phyloP scores from a whole-genome alignment of 2,113 vertebrate genomes.

The Cyprinus carpio region DNA sequence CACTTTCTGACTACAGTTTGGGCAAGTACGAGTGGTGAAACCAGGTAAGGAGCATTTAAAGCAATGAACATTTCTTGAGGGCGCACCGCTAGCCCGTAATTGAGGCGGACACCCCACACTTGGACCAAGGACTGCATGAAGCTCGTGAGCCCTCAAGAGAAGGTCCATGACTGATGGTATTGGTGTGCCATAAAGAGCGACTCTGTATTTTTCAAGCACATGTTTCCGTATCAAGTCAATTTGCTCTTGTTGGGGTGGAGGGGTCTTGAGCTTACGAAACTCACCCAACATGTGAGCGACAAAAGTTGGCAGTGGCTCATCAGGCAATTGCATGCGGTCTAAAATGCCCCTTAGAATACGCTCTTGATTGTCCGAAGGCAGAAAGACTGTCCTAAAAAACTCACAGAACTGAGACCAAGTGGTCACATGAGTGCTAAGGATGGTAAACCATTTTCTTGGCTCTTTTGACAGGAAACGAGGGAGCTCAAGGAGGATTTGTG shows the following conservation, averaged over 20 bases:
- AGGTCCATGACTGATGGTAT: constrained; percentile 21
- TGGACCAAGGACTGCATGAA: constrained; percentile 31
- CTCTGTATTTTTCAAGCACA: constrained; percentile 1
- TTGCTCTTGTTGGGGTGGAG: no score
- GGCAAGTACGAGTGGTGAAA: constrained; percentile 33
- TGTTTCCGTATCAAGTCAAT: constrained; percentile 14
- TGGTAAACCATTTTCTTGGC: no score
- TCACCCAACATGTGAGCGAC: no score
- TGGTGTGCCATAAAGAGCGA: constrained; percentile 31
- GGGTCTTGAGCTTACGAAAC: no score
- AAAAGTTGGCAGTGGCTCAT: no score
- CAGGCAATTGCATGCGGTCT: background rate
- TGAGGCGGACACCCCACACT: background rate
- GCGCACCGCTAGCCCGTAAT: background rate
- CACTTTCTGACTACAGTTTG: background rate
- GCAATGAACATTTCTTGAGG: background rate
- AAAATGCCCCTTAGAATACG: background rate
- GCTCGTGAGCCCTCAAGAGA: constrained; percentile 1
- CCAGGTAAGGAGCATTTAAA: constrained; percentile 34
- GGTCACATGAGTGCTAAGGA: no score
- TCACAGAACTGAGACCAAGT: no score
- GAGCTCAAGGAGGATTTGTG: no score
- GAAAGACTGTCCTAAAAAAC: background rate
- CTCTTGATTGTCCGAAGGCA: background rate
- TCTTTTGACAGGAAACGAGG: no score